phyloP scores from a whole-genome alignment of 2,888 invertebrate species.

The Mycalesis mineus region DNA sequence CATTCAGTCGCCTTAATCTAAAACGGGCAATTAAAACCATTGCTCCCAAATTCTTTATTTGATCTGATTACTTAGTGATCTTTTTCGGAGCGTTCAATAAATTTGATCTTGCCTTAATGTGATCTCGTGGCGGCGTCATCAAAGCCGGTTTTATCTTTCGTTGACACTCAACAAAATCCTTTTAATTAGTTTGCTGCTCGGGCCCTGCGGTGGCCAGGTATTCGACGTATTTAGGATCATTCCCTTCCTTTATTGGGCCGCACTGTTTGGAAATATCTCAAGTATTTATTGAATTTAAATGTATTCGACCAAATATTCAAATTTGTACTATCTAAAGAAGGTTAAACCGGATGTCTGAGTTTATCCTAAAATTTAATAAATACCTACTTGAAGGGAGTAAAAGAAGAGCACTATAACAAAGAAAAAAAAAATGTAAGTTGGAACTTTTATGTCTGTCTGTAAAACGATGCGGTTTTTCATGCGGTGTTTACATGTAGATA shows the following conservation, averaged over 20 bases:
- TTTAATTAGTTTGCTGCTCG: slow-evolving; percentile 66
- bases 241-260: background rate
- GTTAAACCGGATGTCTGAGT: too few relatives aligned
- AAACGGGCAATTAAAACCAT: slow-evolving; percentile 27
- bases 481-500: too few relatives aligned
- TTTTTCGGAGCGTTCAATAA: slow-evolving; percentile 24
- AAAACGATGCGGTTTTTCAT: too few relatives aligned
- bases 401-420: too few relatives aligned
- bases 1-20: slow-evolving; percentile 21
- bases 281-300: background rate
- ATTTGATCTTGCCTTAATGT: slow-evolving; percentile 23
- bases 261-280: background rate
- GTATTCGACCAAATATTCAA: background rate
- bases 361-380: too few relatives aligned
- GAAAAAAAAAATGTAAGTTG: too few relatives aligned
- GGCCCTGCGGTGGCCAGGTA: slow-evolving; percentile 4
- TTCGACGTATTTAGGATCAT: background rate
- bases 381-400: too few relatives aligned
- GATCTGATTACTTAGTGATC: slow-evolving; percentile 21
- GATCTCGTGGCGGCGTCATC: slow-evolving; percentile 47
- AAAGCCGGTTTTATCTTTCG: slow-evolving; percentile 64
- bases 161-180: slow-evolving; percentile 76
- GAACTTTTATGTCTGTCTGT: too few relatives aligned
- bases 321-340: too few relatives aligned
- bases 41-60: slow-evolving; percentile 22